phyloP scores from a whole-genome alignment of 2,113 vertebrate species.

The Megaptera novaeangliae region DNA sequence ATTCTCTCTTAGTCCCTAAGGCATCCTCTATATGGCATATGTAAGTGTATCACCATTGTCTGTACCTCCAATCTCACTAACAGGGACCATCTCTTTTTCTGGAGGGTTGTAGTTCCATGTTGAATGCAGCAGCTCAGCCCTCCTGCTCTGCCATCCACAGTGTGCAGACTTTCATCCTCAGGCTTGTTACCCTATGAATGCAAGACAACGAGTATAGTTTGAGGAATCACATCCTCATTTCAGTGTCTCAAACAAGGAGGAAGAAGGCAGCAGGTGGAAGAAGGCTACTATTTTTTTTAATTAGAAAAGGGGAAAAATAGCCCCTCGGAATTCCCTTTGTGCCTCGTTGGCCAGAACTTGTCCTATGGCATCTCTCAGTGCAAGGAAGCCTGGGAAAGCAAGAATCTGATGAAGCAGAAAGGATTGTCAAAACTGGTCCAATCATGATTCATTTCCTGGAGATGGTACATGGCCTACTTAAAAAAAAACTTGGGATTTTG shows the following conservation, averaged over 20 bases:
- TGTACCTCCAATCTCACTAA: not conserved
- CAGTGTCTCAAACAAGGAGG: not conserved
- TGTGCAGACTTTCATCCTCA: not conserved
- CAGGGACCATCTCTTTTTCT: not conserved
- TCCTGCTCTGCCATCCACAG: not conserved
- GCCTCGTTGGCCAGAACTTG: not conserved
- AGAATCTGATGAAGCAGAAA: not conserved
- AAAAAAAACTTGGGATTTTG: not conserved
- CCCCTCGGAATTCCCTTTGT: not conserved
- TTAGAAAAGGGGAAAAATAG: not conserved
- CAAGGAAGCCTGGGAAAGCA: not conserved
- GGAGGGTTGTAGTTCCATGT: not conserved
- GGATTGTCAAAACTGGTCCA: not conserved
- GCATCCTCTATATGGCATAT: not conserved
- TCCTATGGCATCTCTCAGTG: not conserved
- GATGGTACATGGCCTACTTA: not conserved
- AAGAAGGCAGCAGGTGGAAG: not conserved
- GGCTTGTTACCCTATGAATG: not conserved
- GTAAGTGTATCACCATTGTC: rapidly evolving
- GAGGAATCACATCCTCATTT: not conserved
- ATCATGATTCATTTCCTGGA: not conserved
- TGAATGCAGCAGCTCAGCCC: not conserved
- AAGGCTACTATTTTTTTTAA: not conserved
- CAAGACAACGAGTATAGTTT: not conserved
- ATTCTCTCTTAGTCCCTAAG: not conserved